Percentiles rank a stretch among this genome's conserved stretches.
Conservation (phyloP, 2,797 vertebrate species). For the Malurus leucopterus region DNA sequence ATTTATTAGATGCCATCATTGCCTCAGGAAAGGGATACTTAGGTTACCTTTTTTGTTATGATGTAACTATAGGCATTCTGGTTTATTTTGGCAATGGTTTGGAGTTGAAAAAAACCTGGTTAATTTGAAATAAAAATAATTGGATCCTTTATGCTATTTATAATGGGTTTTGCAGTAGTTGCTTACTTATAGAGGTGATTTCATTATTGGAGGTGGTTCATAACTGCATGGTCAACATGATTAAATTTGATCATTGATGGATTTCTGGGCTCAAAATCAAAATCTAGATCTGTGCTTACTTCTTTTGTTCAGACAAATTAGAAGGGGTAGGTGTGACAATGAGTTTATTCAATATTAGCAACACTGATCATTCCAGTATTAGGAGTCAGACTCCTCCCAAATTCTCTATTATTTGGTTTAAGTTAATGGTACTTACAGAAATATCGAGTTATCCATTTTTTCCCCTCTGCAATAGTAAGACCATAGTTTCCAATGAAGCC, state of each 20-base stretch:
- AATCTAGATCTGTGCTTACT: not conserved
- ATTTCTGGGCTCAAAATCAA: not conserved
- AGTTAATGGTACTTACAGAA: not conserved
- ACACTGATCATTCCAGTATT: not conserved
- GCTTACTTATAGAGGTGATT: not conserved
- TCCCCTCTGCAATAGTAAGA: not conserved
- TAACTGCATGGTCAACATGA: not conserved
- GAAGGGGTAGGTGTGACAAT: not conserved
- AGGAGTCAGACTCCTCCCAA: not conserved
- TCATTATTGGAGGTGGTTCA: not conserved
- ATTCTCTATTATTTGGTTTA: not conserved
- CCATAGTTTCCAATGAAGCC: not conserved
- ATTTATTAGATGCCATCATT: not conserved
- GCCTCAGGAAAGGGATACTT: not conserved
- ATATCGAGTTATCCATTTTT: accelerated
- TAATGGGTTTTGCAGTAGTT: not conserved
- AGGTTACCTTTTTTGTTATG: not conserved
- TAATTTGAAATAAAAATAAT: not conserved
- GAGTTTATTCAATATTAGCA: not conserved
- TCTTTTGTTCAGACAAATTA: not conserved
- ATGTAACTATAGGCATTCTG: not conserved
- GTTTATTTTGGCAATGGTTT: not conserved
- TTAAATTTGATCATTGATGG: not conserved
- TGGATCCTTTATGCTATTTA: not conserved
- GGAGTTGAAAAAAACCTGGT: not conserved